Base-by-base conservation (phyloP, 2,888 invertebrate species). In the Rhodophaea formosa region DNA sequence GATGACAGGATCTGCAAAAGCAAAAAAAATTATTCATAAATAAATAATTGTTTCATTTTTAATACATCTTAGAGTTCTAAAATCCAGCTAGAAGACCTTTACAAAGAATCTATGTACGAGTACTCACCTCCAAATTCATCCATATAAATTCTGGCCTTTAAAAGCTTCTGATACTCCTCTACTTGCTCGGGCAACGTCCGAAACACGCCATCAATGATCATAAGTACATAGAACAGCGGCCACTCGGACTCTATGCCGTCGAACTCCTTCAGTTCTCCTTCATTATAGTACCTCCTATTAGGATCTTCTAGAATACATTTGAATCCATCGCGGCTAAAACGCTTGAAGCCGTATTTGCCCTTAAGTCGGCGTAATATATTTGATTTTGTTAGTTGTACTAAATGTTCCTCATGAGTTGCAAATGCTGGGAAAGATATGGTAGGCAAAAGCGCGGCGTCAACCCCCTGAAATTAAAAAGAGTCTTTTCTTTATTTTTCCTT, bases 361-460 rank as follows among this genome's bases (percentile, higher is more conserved):
- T 95, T 95, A 56, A 99, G 89, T 66, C 96, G 95, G 30, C 93
- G 92, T 0, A 97, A 87, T 29, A 98, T 94, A 81, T 98, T 98
- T 8, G 93, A 92, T 79, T 99, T 97, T 0, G 99, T 97, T 74
- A 96, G 93, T 60, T 94, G 94, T 60, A 97, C 96, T n/a, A 99
- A 85, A 17, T 94, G 91, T 67, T 97, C 97, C 80, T 99, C 99
- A 72, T 99, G 99, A 0, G 99, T 98, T 0, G 98, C 98, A 91
- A 99, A 99, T 0, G 98, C 98, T 16, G 99, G 99, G 92, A 98
- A 99, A 16, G 98, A 97, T 74, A 99, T 95, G 1, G 99, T 98
- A 6, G 98, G 95, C 45, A 99, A 78, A 23, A 99, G 91, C 0
- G 98, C 96, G 0, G 96, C 95, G 91, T 99, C 99, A 2, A 98